Conservation (phyloP, 2,113 vertebrate species). For the Phrynosoma blainvillii region DNA sequence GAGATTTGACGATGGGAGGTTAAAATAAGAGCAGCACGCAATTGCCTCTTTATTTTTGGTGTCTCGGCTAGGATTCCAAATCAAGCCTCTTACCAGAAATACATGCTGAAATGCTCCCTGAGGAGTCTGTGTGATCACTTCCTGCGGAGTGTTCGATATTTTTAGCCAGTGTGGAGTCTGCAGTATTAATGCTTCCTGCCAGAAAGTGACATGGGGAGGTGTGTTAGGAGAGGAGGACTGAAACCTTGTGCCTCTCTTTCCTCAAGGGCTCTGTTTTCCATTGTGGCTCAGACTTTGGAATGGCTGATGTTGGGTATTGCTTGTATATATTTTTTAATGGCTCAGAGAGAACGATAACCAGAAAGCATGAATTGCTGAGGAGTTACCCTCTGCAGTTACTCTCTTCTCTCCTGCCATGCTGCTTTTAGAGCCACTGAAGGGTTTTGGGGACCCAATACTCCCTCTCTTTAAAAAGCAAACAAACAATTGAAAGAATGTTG, state of each 20-base stretch:
- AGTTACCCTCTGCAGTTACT: no score
- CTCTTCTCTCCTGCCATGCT: no score
- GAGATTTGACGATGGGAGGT: conserved; percentile 39
- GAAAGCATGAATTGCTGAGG: no score
- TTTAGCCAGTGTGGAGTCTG: conserved; percentile 19
- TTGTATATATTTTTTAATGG: no score
- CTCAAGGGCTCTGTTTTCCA: background rate
- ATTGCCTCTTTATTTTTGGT: conserved; percentile 28
- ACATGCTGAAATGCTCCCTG: conserved; percentile 31
- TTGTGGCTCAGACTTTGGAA: background rate
- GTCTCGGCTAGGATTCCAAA: conserved; percentile 23
- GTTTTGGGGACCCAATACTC: no score
- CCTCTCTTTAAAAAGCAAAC: no score
- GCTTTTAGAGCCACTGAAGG: no score
- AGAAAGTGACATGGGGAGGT: background rate
- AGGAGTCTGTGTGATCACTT: conserved; percentile 13
- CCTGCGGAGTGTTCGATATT: conserved; percentile 23
- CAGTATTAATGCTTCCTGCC: conserved; percentile 22
- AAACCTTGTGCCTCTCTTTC: background rate
- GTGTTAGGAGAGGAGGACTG: background rate
- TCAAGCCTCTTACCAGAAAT: conserved; percentile 33
- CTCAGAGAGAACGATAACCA: no score
- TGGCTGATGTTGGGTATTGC: background rate
- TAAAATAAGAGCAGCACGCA: conserved; percentile 17
- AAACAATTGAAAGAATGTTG: no score